These are phyloP conservation scores for Helostoma temminkii DNA, from an alignment of 2,797 vertebrate genomes.

Conservation along the genomic window DNA sequence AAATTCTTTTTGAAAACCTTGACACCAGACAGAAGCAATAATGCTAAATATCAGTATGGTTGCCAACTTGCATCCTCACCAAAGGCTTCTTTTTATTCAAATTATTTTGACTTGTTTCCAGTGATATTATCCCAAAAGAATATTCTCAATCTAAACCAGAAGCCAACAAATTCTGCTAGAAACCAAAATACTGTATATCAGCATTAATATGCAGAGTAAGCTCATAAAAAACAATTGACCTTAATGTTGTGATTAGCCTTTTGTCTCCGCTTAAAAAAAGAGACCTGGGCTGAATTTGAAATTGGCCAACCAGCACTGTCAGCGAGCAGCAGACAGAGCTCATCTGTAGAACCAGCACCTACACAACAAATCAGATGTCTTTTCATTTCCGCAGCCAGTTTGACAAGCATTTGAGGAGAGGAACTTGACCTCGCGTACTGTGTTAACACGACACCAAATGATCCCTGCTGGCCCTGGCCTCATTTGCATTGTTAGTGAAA, in stretches of 20 bases:
- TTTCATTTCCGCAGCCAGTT: constrained; percentile 38
- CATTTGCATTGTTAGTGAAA: constrained; percentile 69
- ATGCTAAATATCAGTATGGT: constrained; percentile 35
- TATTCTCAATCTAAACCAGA: constrained; percentile 30
- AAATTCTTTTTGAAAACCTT: constrained; percentile 32
- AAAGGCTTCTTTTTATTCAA: constrained; percentile 42
- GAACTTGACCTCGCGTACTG: constrained; percentile 67
- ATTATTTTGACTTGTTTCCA: constrained; percentile 38
- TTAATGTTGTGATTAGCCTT: constrained; percentile 53
- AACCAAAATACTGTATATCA: constrained; percentile 32
- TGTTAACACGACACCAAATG: constrained; percentile 70
- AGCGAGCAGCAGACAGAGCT: constrained; percentile 45
- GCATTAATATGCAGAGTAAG: constrained; percentile 46
- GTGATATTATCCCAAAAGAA: constrained; percentile 34
- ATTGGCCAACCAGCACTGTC: constrained; percentile 38
- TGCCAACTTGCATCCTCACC: constrained; percentile 32
- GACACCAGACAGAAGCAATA: constrained; percentile 25
- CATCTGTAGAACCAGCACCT: constrained; percentile 49
- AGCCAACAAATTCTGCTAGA: constrained; percentile 35
- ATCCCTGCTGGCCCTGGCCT: constrained; percentile 51
- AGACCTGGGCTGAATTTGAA: constrained; percentile 50
- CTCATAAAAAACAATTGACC: constrained; percentile 46
- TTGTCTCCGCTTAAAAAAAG: constrained; percentile 41
- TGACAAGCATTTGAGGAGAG: constrained; percentile 53
- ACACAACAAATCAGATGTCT: constrained; percentile 55